Conservation (phyloP, 2,797 vertebrate species). For the Eulemur coronatus region DNA sequence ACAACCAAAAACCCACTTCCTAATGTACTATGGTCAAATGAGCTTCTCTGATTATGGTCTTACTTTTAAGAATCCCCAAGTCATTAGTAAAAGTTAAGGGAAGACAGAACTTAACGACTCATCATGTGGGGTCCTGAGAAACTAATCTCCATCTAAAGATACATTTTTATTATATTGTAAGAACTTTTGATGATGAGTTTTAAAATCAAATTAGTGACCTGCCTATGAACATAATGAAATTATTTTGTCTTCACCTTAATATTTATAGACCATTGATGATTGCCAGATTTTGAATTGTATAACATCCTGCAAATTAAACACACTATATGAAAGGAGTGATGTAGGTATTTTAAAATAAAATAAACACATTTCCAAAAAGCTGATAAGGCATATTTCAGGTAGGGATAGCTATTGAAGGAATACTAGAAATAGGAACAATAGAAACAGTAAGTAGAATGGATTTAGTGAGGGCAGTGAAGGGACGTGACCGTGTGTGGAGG, state of each 20-base stretch:
- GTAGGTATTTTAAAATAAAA: constrained; percentile 15
- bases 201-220: constrained; percentile 38
- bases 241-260: constrained; percentile 55
- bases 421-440: not conserved
- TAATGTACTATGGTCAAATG: not conserved
- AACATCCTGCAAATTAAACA: constrained; percentile 29
- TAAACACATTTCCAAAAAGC: constrained; percentile 19
- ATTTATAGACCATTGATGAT: constrained; percentile 38
- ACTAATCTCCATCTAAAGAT: not conserved
- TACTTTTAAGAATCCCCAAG: constrained; percentile 4
- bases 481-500: accelerated
- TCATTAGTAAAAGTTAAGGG: not conserved
- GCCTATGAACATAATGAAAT: not conserved
- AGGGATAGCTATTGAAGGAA: not conserved
- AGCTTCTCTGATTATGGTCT: not conserved
- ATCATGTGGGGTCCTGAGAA: constrained; percentile 2
- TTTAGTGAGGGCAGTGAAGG: not conserved
- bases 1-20: not conserved
- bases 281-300: constrained; percentile 24
- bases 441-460: not conserved
- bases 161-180: constrained; percentile 28
- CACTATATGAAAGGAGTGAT: not conserved
- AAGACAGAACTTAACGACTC: not conserved
- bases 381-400: not conserved
- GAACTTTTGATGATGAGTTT: constrained; percentile 35